Base-by-base conservation (phyloP, 2,888 invertebrate species). In the Apamea crenata region DNA sequence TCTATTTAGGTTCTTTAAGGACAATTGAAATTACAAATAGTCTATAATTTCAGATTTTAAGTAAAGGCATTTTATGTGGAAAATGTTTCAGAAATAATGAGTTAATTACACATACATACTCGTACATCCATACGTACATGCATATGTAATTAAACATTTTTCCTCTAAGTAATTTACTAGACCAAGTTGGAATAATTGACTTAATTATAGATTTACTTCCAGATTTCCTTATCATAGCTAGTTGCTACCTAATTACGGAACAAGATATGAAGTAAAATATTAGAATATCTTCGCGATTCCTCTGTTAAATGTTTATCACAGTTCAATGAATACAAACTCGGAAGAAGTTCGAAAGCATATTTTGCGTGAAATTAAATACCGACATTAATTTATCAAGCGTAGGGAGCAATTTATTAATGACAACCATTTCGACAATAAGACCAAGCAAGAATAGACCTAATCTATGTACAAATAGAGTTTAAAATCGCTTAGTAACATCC, bases 321-420 rank as follows among this genome's bases (percentile, higher is more conserved):
- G 47, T 69, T 53, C 16, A 0, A 47, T 65, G 53, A 56, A 3
- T 69, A 40, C 29, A 5, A 50, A 50, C 18, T 59, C 21, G 18
- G 7, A 32, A 32, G 21, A 82, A 82, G 18, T 61, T 61, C 61
- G 44, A 66, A 82, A 44, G n/a, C 56, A 59, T 70, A 59, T 68
- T 81, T 47, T 44, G 47, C 69, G 69, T 69, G 10, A 77, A 71
- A 82, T 81, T 77, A 61, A 82, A 53, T 77, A 63, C 77, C 70
- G 70, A 61, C 66, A 77, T 82, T 40, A 12, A 71, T 61, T 67
- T 77, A 78, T 77, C 18, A 56, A 71, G 59, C 81, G 70, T 66
- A 61, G 21, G 47, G 44, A 77, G 40, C 61, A 59, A 77, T 82
- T 81, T 70, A 70, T 71, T 53, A 36, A 71, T 25, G 59, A 69